Conservation (phyloP, 2,888 invertebrate species). For the Rotaria magnacalcarata region DNA sequence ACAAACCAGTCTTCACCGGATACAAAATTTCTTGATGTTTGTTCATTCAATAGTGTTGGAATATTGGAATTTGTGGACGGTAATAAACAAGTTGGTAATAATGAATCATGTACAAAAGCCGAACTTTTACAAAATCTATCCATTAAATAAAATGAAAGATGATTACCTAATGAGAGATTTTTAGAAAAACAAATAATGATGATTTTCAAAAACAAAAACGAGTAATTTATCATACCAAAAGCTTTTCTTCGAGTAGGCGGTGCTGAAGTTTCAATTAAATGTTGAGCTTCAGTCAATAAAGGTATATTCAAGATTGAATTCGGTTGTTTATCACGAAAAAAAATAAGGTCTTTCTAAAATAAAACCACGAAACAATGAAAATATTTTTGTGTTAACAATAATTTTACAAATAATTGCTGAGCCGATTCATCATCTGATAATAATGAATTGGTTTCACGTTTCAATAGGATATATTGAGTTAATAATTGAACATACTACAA, state of each 20-base stretch:
- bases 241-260: not conserved
- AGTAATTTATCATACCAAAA: not conserved
- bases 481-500: conserved; percentile 30
- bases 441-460: not conserved
- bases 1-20: conserved; percentile 33
- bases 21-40: not conserved
- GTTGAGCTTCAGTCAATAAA: not conserved
- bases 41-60: not conserved
- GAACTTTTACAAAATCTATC: conserved; percentile 4
- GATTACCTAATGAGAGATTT: not conserved
- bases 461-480: conserved; percentile 30
- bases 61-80: not conserved
- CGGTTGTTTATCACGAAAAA: conserved; percentile 1
- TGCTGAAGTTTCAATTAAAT: not conserved
- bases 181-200: too few species aligned
- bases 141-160: conserved; percentile 5
- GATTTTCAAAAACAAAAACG: too few species aligned
- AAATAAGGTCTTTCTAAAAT: not conserved
- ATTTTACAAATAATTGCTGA: not conserved
- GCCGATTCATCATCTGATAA: not conserved
- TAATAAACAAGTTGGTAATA: conserved; percentile 27
- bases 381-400: too few species aligned
- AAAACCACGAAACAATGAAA: too few species aligned
- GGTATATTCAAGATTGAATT: not conserved
- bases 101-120: conserved; percentile 8